Percentiles rank a stretch among this genome's conserved stretches.
Evolutionary conservation across 2,888 invertebrate species (phyloP).

Genomic region (Conchocele bisecta): DNA sequence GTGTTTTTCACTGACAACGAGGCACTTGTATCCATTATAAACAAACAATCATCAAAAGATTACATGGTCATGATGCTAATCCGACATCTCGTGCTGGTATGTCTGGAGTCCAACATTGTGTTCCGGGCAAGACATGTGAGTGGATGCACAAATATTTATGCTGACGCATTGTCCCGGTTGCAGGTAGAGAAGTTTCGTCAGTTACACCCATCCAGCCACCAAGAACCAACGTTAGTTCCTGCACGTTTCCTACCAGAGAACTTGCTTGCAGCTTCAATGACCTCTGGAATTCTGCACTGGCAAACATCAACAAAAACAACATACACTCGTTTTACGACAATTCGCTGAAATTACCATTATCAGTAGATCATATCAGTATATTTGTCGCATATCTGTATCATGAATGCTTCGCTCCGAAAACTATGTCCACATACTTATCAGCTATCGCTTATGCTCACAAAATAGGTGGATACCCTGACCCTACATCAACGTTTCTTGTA

Average conservation of each 20-base stretch:
- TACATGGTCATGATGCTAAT: slow-evolving; percentile 34
- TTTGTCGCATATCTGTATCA: slow-evolving; percentile 15
- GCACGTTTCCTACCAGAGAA: no score
- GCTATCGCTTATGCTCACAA: slow-evolving; percentile 22
- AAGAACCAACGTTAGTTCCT: slow-evolving; percentile 6
- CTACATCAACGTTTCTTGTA: slow-evolving; percentile 16
- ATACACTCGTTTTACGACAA: neutral
- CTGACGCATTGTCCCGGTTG: slow-evolving; percentile 44
- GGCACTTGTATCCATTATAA: slow-evolving; percentile 47
- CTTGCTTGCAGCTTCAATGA: no score
- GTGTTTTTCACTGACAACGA: slow-evolving; percentile 33
- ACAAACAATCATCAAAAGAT: slow-evolving; percentile 38
- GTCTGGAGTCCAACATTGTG: slow-evolving; percentile 35
- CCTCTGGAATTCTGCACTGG: no score
- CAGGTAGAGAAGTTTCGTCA: slow-evolving; percentile 34
- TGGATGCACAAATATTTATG: slow-evolving; percentile 36
- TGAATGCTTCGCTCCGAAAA: slow-evolving; percentile 5
- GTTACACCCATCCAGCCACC: slow-evolving; percentile 25
- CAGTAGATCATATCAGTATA: neutral
- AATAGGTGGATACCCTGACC: slow-evolving; percentile 1
- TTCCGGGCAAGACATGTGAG: slow-evolving; percentile 19
- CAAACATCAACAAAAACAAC: no score
- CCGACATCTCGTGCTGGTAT: slow-evolving; percentile 28
- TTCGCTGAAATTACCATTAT: neutral
- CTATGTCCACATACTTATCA: slow-evolving; percentile 18